Conservation (phyloP, 2,888 invertebrate species). For the Strigamia maritima region DNA sequence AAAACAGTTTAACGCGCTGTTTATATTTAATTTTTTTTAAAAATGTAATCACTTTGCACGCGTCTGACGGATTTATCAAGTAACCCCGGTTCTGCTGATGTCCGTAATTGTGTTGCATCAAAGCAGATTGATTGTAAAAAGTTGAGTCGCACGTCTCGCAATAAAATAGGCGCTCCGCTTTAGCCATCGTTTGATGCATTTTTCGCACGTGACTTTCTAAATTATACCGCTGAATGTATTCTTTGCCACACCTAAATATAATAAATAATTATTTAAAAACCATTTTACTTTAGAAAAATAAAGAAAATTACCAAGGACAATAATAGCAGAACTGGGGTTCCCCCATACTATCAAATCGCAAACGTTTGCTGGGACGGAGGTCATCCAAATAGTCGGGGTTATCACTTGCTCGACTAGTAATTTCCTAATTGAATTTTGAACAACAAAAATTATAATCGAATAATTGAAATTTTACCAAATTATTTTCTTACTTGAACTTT, state of each 20-base stretch:
- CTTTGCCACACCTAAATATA: slow-evolving; percentile 32
- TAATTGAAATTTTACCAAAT: neutral
- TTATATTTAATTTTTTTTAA: too few relatives aligned
- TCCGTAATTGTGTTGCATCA: slow-evolving; percentile 35
- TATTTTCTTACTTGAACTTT: slow-evolving; percentile 31
- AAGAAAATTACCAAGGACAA: slow-evolving; percentile 26
- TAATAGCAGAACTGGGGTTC: slow-evolving; percentile 38
- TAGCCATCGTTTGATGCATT: slow-evolving; percentile 29
- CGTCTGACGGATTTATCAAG: slow-evolving; percentile 21
- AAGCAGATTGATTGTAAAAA: slow-evolving; percentile 34
- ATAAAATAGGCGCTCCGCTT: slow-evolving; percentile 36
- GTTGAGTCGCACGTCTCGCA: slow-evolving; percentile 30
- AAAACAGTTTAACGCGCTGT: neutral
- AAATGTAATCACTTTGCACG: neutral
- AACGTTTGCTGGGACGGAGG: slow-evolving; percentile 36
- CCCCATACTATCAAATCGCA: slow-evolving; percentile 35
- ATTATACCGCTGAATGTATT: slow-evolving; percentile 35
- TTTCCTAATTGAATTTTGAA: neutral
- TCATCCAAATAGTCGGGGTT: slow-evolving; percentile 17
- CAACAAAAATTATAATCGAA: neutral
- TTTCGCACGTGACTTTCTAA: slow-evolving; percentile 33
- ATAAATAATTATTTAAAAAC: neutral
- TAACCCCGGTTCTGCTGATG: slow-evolving; percentile 36
- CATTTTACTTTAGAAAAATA: too few relatives aligned
- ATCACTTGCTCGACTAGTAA: slow-evolving; percentile 34